A percentile compares a stretch with the other conserved stretches of the same genome.
Conservation (phyloP, 92 coral and sea anemone species). For the Blastomussa wellsi region DNA sequence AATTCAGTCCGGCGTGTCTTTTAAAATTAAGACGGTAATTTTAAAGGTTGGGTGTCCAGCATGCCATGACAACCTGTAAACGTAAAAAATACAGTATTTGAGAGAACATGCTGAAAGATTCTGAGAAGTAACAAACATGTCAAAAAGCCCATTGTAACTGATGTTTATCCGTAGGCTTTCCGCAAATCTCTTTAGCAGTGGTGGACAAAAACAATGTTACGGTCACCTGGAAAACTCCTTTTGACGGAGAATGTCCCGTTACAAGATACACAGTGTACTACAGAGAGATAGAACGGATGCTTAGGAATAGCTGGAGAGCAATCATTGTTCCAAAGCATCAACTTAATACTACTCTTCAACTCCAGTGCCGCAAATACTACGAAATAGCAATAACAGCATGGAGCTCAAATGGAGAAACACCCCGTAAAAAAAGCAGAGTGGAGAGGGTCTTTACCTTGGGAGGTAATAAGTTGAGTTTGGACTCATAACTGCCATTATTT, state of each 20-base stretch:
- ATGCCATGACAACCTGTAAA: too few relatives aligned
- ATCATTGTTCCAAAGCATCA: neutral
- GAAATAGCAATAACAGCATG: neutral
- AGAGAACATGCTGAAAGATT: too few relatives aligned
- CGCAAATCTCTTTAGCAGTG: neutral
- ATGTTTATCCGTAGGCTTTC: neutral
- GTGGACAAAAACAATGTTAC: neutral
- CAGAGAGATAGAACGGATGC: neutral
- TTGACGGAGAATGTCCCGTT: neutral
- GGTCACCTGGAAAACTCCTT: neutral
- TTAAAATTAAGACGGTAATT: too few relatives aligned
- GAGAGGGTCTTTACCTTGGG: neutral
- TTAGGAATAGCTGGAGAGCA: neutral
- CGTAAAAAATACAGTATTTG: too few relatives aligned
- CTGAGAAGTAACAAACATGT: too few relatives aligned
- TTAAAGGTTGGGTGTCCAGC: too few relatives aligned
- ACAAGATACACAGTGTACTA: neutral
- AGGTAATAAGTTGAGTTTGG: neutral
- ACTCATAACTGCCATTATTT: neutral
- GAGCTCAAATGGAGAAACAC: slow-evolving; percentile 3
- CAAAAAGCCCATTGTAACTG: too few relatives aligned
- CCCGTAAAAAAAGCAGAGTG: neutral
- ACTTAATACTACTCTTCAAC: neutral
- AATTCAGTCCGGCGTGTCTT: too few relatives aligned
- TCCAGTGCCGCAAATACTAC: neutral